A percentile compares a stretch with the other conserved stretches of the same genome.
phyloP scores from a whole-genome alignment of 2,888 invertebrate genomes.

The Frankliniella fusca region DNA sequence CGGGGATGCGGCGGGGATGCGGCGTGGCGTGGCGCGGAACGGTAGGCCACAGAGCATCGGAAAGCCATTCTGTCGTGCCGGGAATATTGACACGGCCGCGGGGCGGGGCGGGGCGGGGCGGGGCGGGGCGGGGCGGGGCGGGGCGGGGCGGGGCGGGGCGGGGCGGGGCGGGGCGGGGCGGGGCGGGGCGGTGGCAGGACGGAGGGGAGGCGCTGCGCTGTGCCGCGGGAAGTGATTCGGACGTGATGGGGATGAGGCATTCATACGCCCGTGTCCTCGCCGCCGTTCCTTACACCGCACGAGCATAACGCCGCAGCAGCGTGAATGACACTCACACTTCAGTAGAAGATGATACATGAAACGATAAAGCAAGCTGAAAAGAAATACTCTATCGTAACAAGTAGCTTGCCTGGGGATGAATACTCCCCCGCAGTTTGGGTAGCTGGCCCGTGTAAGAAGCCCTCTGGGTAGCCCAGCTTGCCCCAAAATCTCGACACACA shows the following conservation, averaged over 20 bases:
- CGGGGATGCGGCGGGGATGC: not conserved
- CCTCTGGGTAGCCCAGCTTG: too few relatives aligned
- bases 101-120: not conserved
- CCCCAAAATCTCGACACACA: too few relatives aligned
- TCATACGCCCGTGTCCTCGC: not conserved
- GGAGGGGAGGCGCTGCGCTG: not conserved
- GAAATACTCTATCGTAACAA: too few relatives aligned
- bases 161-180: not conserved
- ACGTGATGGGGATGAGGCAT: not conserved
- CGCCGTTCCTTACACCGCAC: not conserved
- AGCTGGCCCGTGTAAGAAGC: too few relatives aligned
- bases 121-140: not conserved
- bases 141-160: not conserved
- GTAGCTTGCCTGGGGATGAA: too few relatives aligned
- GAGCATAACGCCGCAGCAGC: too few relatives aligned
- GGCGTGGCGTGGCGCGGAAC: not conserved
- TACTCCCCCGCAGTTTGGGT: too few relatives aligned
- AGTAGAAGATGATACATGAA: too few relatives aligned
- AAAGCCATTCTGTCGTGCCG: slow-evolving; percentile 10
- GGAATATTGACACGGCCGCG: not conserved
- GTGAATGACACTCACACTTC: too few relatives aligned
- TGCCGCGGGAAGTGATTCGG: not conserved
- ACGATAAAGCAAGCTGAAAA: too few relatives aligned
- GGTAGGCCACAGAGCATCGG: not conserved
- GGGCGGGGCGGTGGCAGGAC: not conserved